These are phyloP conservation scores for Schizotus pectinicornis DNA, from an alignment of 2,888 invertebrate genomes.

Conservation along the genomic window DNA sequence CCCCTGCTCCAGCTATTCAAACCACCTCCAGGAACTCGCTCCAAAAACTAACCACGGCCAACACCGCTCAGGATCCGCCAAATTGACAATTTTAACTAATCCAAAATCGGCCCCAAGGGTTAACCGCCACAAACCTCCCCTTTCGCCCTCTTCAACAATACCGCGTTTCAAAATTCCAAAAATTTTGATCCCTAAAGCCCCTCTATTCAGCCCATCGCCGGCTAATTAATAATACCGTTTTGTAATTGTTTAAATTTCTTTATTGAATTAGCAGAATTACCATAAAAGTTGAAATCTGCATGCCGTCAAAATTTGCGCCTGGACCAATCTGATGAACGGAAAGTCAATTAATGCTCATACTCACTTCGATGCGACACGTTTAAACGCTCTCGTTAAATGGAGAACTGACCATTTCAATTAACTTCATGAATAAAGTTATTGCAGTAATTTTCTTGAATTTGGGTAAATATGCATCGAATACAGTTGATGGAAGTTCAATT, in stretches of 20 bases:
- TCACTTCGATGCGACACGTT: conserved; percentile 40
- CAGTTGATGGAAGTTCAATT: too few species aligned
- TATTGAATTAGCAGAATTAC: too few species aligned
- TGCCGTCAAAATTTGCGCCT: conserved; percentile 8
- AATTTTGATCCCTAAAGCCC: too few species aligned
- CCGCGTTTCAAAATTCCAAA: too few species aligned
- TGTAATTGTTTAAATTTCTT: too few species aligned
- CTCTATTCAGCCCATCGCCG: too few species aligned
- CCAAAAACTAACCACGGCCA: neutral
- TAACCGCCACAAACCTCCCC: neutral
- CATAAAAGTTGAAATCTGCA: conserved; percentile 2
- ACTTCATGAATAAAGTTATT: conserved; percentile 24
- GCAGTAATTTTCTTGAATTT: neutral
- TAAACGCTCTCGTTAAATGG: conserved; percentile 40
- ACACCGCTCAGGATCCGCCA: neutral
- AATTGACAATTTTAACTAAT: neutral
- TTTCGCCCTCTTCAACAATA: neutral
- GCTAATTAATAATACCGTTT: too few species aligned
- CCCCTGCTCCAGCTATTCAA: conserved; percentile 11
- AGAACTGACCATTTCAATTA: conserved; percentile 43
- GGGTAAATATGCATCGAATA: too few species aligned
- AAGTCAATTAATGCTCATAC: conserved; percentile 38
- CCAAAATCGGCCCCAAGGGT: neutral
- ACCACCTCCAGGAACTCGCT: too few species aligned
- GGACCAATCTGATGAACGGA: conserved; percentile 27